These are phyloP conservation scores for Sitta carolinensis DNA, from an alignment of 2,797 vertebrate species.

Conservation along the genomic window DNA sequence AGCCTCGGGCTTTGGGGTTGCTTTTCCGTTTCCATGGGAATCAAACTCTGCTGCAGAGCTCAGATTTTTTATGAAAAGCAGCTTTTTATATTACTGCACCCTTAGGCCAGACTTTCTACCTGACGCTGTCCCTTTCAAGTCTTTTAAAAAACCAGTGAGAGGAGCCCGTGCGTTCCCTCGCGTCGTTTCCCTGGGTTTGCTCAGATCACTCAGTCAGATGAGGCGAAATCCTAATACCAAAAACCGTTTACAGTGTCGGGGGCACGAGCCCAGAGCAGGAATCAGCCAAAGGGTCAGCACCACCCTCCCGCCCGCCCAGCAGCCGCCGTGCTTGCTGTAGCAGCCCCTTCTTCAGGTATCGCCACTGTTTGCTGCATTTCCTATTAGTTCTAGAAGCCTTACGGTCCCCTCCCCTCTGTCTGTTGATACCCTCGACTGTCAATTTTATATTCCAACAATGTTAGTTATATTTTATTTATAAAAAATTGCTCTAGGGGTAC, in stretches of 20 bases:
- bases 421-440: constrained; percentile 65
- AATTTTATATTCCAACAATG: constrained; percentile 63
- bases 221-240: constrained; percentile 61
- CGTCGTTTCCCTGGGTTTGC: constrained; percentile 30
- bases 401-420: constrained; percentile 64
- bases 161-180: not conserved
- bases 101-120: constrained; percentile 20
- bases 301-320: constrained; percentile 16
- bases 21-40: constrained; percentile 21
- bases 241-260: constrained; percentile 74
- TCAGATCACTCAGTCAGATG: constrained; percentile 30
- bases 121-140: constrained; percentile 35
- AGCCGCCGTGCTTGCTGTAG: constrained; percentile 61
- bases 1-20: not conserved
- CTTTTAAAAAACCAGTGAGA: not conserved
- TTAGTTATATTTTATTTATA: constrained; percentile 74
- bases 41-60: not conserved
- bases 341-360: constrained; percentile 60
- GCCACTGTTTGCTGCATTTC: constrained; percentile 66
- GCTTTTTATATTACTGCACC: constrained; percentile 23
- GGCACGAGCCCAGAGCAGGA: constrained; percentile 54
- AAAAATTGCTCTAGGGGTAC: constrained; percentile 62
- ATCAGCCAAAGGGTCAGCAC: constrained; percentile 70
- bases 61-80: constrained; percentile 35
- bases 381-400: constrained; percentile 78